Evolutionary conservation across 2,888 invertebrate species (phyloP).

Genomic region (Acanthococcus lagerstroemiae): DNA sequence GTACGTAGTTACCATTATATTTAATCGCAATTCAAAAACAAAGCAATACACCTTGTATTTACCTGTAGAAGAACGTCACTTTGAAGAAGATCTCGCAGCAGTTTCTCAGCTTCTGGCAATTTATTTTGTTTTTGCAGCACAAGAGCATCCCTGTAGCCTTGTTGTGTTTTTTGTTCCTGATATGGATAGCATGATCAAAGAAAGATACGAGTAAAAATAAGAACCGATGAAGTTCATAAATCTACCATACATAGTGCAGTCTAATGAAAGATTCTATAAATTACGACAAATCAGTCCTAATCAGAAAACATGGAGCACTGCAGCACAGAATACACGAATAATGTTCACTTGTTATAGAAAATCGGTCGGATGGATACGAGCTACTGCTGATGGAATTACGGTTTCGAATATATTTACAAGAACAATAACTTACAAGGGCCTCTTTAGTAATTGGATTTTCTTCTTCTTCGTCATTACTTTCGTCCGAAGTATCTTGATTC

Average conservation of each 20-base stretch:
- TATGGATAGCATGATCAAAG: slow-evolving; percentile 23
- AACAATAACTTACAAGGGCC: slow-evolving; percentile 45
- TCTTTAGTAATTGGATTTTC: slow-evolving; percentile 44
- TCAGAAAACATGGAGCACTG: neutral
- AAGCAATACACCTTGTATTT: too few species aligned
- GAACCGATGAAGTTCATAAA: neutral
- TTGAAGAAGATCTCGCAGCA: slow-evolving; percentile 56
- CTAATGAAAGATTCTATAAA: neutral
- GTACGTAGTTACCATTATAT: neutral
- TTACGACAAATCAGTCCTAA: too few species aligned
- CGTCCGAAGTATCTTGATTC: slow-evolving; percentile 47
- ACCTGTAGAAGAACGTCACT: slow-evolving; percentile 46
- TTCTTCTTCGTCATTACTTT: slow-evolving; percentile 41
- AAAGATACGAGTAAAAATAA: neutral
- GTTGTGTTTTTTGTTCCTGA: slow-evolving; percentile 70
- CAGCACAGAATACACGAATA: slow-evolving; percentile 9
- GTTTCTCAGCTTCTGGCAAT: slow-evolving; percentile 54
- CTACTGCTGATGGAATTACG: neutral
- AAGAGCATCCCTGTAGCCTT: slow-evolving; percentile 67
- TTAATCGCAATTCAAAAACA: neutral
- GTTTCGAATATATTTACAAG: neutral
- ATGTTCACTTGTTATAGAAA: neutral
- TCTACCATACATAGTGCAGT: neutral
- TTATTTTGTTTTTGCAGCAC: slow-evolving; percentile 57
- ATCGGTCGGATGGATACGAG: too few species aligned